Base-by-base conservation (phyloP, 2,113 vertebrate species). In the Ursus arctos region DNA sequence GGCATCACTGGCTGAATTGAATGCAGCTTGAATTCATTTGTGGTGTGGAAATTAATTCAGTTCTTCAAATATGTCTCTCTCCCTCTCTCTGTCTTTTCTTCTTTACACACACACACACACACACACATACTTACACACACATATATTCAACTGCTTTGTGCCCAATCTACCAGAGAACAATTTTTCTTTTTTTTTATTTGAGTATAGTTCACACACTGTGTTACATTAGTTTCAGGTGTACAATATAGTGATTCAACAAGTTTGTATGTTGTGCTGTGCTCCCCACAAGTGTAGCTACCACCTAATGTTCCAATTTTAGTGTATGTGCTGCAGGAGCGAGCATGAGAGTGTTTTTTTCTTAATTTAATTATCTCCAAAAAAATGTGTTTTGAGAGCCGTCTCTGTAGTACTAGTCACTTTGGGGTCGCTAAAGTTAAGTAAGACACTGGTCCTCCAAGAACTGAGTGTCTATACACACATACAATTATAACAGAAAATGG, bases 21-120 rank as follows among this genome's bases (percentile, higher is more conserved):
- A 71, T 92, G 28, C 51, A 16, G 94, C 81, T 91, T 83, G 40
- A 84, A 83, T 63, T 86, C 51, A 79, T 90, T 55, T 88, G 26
- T 84, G 28, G 43, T 33, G 18, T 72, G 36, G 53, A 76, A 40
- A 59, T 49, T 82, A 82, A 69, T 88, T 72, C 61, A 26, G 26
- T 14, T 91, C 43, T 86, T 82, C 65, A 93, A 40, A 47, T 51
- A 51, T 31, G 33, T 47, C 43, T 33, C 13, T 57, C 21, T 57
- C 31, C 72, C 69, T 65, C 31, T 67, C 9, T 67, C 9, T 47
- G 1, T 55, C 47, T 91, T 36, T 51, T 31, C 7, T 59, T 47
- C 9, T 7, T 14, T 0, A 8, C 76, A 43, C 14, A 49, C 4
- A 53, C 4, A 53, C 8, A 53, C 8, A n/a, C 36, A 47, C 26